Evolutionary conservation across 37 sponge, comb jelly and placozoan genomes (phyloP).

Genomic region (Spongilla lacustris): DNA sequence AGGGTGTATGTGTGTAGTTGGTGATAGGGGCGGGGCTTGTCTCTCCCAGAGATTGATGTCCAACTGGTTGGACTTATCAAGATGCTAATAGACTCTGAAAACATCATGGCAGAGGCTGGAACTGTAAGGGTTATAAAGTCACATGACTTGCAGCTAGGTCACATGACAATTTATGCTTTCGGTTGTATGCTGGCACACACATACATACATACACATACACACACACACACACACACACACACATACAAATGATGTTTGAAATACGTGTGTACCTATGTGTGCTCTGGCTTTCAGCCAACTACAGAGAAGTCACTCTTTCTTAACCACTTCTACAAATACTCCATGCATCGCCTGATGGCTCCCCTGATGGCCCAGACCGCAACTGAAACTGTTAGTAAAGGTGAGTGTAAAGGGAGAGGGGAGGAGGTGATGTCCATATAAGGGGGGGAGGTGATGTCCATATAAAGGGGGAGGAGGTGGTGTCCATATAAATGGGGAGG

Average conservation of each 20-base stretch:
- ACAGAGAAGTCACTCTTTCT: slow-evolving; percentile 89
- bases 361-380: slow-evolving; percentile 92
- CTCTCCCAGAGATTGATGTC: slow-evolving; percentile 75
- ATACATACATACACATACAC: too few species aligned
- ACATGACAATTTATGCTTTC: too few species aligned
- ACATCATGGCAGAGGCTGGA: slow-evolving; percentile 55
- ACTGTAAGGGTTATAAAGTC: slow-evolving; percentile 19
- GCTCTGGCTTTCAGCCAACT: too few species aligned
- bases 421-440: too few species aligned
- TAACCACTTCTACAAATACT: slow-evolving; percentile 93
- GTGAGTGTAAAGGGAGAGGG: slow-evolving; percentile 22
- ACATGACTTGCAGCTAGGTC: background rate
- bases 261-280: too few species aligned
- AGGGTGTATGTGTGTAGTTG: background rate
- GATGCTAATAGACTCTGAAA: slow-evolving; percentile 90
- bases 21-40: too few species aligned
- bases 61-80: slow-evolving; percentile 86
- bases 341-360: slow-evolving; percentile 96
- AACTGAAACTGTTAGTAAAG: slow-evolving; percentile 68
- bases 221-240: background rate
- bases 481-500: too few species aligned
- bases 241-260: background rate
- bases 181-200: too few species aligned
- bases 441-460: too few species aligned
- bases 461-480: too few species aligned